Conservation (phyloP, 2,113 vertebrate genomes). For the Saguinus midas region DNA sequence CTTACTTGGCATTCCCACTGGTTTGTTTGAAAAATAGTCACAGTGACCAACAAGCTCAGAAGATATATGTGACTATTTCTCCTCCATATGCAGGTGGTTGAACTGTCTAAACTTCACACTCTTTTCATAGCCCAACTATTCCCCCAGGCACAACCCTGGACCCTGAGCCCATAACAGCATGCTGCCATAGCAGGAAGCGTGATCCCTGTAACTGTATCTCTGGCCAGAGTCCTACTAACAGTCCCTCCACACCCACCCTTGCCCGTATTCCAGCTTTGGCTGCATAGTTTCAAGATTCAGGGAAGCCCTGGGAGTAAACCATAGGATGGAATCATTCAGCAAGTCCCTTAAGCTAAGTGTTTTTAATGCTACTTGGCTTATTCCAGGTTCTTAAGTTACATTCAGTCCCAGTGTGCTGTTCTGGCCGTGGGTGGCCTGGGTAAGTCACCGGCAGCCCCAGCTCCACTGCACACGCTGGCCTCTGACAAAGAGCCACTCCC, state of each 20-base stretch:
- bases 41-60: neutral
- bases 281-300: neutral
- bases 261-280: neutral
- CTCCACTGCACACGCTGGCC: neutral
- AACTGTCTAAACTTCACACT: neutral
- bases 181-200: fast-evolving
- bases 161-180: neutral
- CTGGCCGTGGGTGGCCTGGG: constrained; percentile 70
- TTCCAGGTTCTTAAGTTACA: constrained; percentile 68
- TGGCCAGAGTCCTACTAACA: neutral
- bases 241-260: neutral
- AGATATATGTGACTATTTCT: neutral
- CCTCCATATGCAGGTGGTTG: neutral
- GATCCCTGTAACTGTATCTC: neutral
- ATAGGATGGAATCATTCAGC: neutral
- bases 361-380: constrained; percentile 66
- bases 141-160: fast-evolving
- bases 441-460: neutral
- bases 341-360: constrained; percentile 44
- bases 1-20: neutral
- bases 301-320: constrained; percentile 2
- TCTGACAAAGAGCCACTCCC: neutral
- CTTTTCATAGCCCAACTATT: neutral
- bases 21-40: neutral
- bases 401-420: constrained; percentile 50